Conservation (phyloP, 2,797 vertebrate genomes). For the Sparidentex hasta region DNA sequence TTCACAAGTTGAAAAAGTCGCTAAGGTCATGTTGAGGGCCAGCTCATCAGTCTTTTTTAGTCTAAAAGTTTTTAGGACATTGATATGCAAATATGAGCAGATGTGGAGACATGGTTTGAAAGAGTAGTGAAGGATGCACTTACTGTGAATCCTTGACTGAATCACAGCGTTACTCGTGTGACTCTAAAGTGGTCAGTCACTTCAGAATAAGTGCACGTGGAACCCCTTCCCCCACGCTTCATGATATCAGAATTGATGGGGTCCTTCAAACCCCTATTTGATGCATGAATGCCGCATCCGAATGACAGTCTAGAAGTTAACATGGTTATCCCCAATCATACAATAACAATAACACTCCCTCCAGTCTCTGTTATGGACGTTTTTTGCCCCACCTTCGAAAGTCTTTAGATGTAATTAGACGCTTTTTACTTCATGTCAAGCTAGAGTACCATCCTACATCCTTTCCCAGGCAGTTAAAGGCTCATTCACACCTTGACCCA, state of each 20-base stretch:
- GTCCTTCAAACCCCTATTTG: not conserved
- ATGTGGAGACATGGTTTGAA: not conserved
- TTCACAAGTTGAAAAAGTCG: not conserved
- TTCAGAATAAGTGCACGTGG: too few species aligned
- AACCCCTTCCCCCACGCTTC: not conserved
- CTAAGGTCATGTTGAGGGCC: not conserved
- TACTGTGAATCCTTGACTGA: not conserved
- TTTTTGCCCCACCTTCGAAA: too few species aligned
- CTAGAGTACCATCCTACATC: not conserved
- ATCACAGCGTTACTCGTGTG: not conserved
- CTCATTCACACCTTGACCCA: not conserved
- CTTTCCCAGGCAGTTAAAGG: not conserved
- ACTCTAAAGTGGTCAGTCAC: not conserved
- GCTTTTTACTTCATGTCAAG: not conserved
- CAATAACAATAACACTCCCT: too few species aligned
- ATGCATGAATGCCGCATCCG: not conserved
- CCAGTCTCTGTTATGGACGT: too few species aligned
- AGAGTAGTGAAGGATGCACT: not conserved
- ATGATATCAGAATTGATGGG: not conserved
- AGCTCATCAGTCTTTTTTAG: not conserved
- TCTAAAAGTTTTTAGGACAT: not conserved
- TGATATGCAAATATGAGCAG: not conserved
- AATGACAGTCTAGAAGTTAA: not conserved
- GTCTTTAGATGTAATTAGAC: not conserved
- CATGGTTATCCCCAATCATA: too few species aligned